phyloP scores from a whole-genome alignment of 2,888 invertebrate genomes.

The Dorcus parallelipipedus region DNA sequence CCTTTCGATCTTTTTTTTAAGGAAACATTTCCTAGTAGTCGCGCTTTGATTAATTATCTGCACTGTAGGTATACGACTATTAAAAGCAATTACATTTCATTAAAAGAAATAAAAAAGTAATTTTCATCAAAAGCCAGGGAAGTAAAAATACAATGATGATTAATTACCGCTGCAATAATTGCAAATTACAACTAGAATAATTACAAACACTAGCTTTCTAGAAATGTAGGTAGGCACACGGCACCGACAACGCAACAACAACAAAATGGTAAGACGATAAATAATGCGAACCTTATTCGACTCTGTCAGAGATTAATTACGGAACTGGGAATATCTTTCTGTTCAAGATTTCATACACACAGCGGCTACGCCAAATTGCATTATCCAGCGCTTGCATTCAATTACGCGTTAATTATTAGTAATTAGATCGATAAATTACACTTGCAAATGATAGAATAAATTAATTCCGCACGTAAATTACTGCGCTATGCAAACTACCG shows the following conservation, averaged over 20 bases:
- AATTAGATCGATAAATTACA: slow-evolving; percentile 23
- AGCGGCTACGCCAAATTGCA: slow-evolving; percentile 5
- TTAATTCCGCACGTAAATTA: slow-evolving; percentile 1
- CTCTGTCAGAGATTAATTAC: slow-evolving; percentile 6
- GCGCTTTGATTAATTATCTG: no score
- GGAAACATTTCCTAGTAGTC: no score
- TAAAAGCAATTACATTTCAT: no score
- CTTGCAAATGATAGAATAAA: slow-evolving; percentile 18
- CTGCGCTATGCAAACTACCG: neutral
- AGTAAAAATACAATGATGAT: no score
- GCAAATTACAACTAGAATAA: neutral
- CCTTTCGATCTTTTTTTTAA: no score
- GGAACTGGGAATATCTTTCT: neutral
- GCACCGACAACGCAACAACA: neutral
- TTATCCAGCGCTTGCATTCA: slow-evolving; percentile 18
- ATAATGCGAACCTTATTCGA: slow-evolving; percentile 6
- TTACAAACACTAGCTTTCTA: neutral
- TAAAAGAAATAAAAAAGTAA: no score
- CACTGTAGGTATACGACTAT: no score
- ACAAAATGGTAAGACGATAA: neutral
- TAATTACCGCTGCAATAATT: neutral
- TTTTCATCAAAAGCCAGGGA: no score
- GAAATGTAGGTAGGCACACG: neutral
- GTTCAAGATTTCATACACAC: slow-evolving; percentile 3
- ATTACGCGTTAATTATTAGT: slow-evolving; percentile 22